Percentiles rank a stretch among this genome's conserved stretches.
Conservation (phyloP, 2,113 vertebrate species). For the Collichthys lucidus region DNA sequence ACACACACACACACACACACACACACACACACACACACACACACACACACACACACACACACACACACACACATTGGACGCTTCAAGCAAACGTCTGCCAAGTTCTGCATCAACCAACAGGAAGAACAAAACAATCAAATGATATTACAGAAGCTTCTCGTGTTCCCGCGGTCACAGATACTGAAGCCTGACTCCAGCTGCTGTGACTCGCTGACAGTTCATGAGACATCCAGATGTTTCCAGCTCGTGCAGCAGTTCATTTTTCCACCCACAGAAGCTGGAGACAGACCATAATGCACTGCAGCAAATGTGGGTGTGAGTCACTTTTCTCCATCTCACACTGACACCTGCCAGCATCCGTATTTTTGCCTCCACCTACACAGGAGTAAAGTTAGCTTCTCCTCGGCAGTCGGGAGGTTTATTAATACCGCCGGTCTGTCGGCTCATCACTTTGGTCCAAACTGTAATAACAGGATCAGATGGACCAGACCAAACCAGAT, state of each 20-base stretch:
- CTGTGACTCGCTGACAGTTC: neutral
- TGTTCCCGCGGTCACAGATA: neutral
- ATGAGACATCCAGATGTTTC: neutral
- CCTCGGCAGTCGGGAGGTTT: neutral
- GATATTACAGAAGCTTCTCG: neutral
- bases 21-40: conserved; percentile 26
- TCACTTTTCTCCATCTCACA: too few relatives aligned
- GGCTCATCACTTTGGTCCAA: neutral
- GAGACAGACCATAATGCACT: neutral
- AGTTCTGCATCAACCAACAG: conserved; percentile 26
- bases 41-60: conserved; percentile 25
- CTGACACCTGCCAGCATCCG: neutral
- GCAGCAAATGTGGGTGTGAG: neutral
- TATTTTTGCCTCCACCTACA: neutral
- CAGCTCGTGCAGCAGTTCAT: neutral
- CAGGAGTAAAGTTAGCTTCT: neutral
- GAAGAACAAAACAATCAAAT: neutral
- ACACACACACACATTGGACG: conserved; percentile 35
- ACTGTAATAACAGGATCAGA: too few relatives aligned
- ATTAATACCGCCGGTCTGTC: neutral
- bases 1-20: conserved; percentile 24
- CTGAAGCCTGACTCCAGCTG: too few relatives aligned
- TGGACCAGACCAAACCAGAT: too few relatives aligned
- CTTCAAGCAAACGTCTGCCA: conserved; percentile 1
- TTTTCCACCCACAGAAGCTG: neutral